Percentiles rank a stretch among this genome's conserved stretches.
Conservation (phyloP, 2,113 vertebrate species). For the Toxotes jaculatrix region DNA sequence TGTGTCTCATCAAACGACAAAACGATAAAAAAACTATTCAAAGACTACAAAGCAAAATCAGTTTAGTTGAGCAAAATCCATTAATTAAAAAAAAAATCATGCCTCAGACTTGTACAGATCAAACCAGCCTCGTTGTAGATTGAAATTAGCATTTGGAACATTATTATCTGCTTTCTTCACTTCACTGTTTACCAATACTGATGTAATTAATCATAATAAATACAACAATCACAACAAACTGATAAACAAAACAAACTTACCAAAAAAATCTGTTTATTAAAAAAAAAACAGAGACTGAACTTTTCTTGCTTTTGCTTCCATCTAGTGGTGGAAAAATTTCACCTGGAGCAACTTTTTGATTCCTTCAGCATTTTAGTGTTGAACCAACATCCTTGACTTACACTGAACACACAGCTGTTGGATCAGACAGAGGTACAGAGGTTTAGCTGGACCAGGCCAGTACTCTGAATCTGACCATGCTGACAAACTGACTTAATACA, state of each 20-base stretch:
- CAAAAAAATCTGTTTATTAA: background rate
- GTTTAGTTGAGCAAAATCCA: background rate
- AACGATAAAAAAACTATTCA: background rate
- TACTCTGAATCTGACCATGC: background rate
- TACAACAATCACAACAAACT: background rate
- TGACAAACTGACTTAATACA: background rate
- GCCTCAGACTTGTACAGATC: background rate
- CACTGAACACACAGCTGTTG: background rate
- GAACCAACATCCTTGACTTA: background rate
- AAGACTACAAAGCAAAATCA: too few species aligned
- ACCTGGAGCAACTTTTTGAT: background rate
- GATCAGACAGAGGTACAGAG: background rate
- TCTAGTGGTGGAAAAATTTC: constrained; percentile 39
- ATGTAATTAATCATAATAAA: background rate
- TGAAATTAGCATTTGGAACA: too few species aligned
- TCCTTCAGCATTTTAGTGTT: background rate
- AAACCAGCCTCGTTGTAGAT: too few species aligned
- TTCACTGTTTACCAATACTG: background rate
- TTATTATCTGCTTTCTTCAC: background rate
- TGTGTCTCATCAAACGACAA: background rate
- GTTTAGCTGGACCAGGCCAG: background rate
- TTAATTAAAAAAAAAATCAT: background rate
- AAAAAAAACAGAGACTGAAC: background rate
- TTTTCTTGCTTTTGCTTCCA: constrained; percentile 41
- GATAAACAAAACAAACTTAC: background rate